A percentile compares a stretch with the other conserved stretches of the same genome.
phyloP scores from a whole-genome alignment of 2,888 invertebrate species.

The Cantharis rustica region DNA sequence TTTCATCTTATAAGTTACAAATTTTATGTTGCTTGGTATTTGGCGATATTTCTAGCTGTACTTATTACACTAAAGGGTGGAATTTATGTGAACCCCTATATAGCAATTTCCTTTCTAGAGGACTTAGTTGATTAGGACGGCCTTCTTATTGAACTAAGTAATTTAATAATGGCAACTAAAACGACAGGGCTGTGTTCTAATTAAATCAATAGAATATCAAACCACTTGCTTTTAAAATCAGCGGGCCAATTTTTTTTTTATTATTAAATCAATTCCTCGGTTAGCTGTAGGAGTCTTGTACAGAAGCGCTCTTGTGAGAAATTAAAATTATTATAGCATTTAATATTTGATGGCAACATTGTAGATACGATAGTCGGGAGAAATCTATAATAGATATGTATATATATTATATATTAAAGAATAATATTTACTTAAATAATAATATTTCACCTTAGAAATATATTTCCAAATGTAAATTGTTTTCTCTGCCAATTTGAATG shows the following conservation, averaged over 20 bases:
- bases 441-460: background rate
- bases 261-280: background rate
- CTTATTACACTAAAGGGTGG: constrained; percentile 9
- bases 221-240: constrained; percentile 26
- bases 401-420: too few species aligned
- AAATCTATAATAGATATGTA: too few species aligned
- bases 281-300: background rate
- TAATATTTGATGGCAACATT: too few species aligned
- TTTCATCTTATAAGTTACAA: background rate
- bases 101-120: constrained; percentile 25
- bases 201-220: constrained; percentile 33
- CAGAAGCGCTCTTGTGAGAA: too few species aligned
- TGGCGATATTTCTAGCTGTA: background rate
- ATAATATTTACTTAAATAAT: too few species aligned
- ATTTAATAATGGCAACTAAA: constrained; percentile 33
- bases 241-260: background rate
- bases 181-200: constrained; percentile 29
- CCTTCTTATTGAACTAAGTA: constrained; percentile 32
- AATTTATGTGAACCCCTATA: constrained; percentile 19
- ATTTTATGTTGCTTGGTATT: background rate
- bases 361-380: too few species aligned
- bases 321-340: too few species aligned
- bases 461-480: background rate
- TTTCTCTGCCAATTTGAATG: background rate
- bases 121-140: constrained; percentile 26